A percentile compares a stretch with the other conserved stretches of the same genome.
phyloP scores from a whole-genome alignment of 2,888 invertebrate species.

The Emmelina monodactyla region DNA sequence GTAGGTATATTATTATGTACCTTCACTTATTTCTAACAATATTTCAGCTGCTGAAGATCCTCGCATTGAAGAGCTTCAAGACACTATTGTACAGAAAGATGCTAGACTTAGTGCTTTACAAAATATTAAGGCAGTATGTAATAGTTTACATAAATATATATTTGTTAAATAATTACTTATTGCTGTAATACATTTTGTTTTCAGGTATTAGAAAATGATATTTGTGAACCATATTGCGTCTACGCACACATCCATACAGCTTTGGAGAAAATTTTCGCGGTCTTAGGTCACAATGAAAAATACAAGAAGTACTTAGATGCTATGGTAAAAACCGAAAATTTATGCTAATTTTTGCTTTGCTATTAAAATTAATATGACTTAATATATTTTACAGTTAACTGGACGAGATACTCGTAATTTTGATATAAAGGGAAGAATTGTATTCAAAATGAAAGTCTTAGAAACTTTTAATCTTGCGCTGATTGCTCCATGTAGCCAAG shows the following conservation, averaged over 20 bases:
- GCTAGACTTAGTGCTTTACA: slow-evolving; percentile 52
- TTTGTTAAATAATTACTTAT: neutral
- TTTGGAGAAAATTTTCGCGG: slow-evolving; percentile 50
- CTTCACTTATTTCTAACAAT: too few species aligned
- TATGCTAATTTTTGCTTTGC: too few species aligned
- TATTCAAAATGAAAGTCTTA: slow-evolving; percentile 48
- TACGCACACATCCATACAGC: slow-evolving; percentile 56
- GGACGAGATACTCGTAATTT: slow-evolving; percentile 42
- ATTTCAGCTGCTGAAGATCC: slow-evolving; percentile 31
- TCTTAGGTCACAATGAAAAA: slow-evolving; percentile 45
- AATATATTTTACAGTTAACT: slow-evolving; percentile 29
- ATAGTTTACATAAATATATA: too few species aligned
- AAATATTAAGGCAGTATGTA: slow-evolving; percentile 50
- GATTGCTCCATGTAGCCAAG: slow-evolving; percentile 45
- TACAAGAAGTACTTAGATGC: slow-evolving; percentile 45
- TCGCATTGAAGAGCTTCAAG: slow-evolving; percentile 44
- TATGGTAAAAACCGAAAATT: slow-evolving; percentile 26
- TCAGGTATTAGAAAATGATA: slow-evolving; percentile 54
- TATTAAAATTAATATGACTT: neutral
- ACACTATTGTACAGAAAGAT: slow-evolving; percentile 42
- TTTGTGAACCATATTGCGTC: slow-evolving; percentile 52
- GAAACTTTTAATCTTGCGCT: slow-evolving; percentile 52
- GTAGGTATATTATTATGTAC: too few species aligned
- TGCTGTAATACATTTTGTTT: slow-evolving; percentile 6
- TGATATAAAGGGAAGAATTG: slow-evolving; percentile 50